phyloP scores from a whole-genome alignment of 2,797 vertebrate species.

The Oreochromis grahami region DNA sequence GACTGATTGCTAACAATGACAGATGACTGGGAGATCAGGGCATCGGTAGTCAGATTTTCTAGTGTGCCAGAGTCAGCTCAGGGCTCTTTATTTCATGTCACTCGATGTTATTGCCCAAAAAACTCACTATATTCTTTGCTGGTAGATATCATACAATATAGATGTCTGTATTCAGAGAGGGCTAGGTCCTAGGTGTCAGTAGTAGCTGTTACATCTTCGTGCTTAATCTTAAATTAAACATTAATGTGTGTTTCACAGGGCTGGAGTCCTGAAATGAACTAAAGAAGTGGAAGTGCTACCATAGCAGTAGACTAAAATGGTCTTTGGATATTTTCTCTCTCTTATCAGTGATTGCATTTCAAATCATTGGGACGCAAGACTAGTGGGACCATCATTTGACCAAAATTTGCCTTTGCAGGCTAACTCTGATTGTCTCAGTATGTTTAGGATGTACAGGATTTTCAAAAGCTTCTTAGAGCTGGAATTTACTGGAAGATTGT shows the following conservation, averaged over 20 bases:
- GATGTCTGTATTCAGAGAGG: not conserved
- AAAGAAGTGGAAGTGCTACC: not conserved
- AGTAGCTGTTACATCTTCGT: constrained; percentile 6
- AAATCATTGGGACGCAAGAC: not conserved
- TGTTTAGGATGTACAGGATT: not conserved
- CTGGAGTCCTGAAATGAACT: not conserved
- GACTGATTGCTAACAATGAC: constrained; percentile 25
- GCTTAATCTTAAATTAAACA: not conserved
- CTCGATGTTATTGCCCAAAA: not conserved
- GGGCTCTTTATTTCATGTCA: not conserved
- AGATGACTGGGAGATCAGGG: constrained; percentile 11
- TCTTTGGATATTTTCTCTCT: not conserved
- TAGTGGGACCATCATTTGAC: not conserved
- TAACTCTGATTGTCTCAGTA: not conserved
- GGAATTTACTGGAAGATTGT: not conserved
- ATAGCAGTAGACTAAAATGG: not conserved
- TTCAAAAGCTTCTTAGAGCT: not conserved
- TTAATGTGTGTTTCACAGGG: not conserved
- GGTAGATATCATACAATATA: not conserved
- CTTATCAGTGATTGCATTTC: not conserved
- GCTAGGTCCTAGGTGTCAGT: not conserved
- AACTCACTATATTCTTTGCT: not conserved
- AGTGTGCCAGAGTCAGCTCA: not conserved
- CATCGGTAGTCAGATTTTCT: not conserved
- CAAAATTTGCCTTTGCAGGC: not conserved